A percentile compares a stretch with the other conserved stretches of the same genome.
phyloP scores from a whole-genome alignment of 2,113 vertebrate genomes.

The Dicerorhinus sumatrensis region DNA sequence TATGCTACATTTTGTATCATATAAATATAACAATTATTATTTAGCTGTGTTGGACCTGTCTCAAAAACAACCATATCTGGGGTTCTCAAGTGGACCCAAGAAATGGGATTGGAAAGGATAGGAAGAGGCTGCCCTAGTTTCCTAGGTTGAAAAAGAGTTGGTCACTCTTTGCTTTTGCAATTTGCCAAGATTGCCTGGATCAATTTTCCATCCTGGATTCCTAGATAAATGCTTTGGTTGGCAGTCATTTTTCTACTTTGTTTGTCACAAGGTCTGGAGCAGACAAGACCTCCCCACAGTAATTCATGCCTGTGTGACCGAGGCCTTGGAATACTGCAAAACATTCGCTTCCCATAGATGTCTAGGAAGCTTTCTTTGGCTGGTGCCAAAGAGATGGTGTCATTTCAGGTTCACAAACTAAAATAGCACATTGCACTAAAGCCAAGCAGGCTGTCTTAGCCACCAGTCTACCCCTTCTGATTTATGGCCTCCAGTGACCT shows the following conservation, averaged over 20 bases:
- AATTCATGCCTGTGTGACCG: conserved; percentile 47
- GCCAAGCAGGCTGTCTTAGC: not conserved
- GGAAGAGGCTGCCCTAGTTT: not conserved
- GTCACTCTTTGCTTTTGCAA: not conserved
- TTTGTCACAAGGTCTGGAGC: not conserved
- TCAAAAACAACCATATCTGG: not conserved
- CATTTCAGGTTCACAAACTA: conserved; percentile 65
- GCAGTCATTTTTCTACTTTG: not conserved
- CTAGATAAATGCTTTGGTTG: conserved; percentile 12
- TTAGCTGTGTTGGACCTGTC: not conserved
- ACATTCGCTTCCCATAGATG: conserved; percentile 70
- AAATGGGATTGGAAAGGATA: not conserved
- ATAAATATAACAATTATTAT: not conserved
- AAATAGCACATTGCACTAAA: conserved; percentile 70
- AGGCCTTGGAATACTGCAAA: not conserved
- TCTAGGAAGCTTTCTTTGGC: conserved; percentile 71
- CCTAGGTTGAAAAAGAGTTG: not conserved
- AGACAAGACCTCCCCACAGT: not conserved
- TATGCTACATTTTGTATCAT: not conserved
- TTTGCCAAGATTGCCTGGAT: not conserved
- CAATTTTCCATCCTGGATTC: not conserved
- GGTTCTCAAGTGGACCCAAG: not conserved
- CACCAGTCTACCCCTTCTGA: conserved; percentile 2
- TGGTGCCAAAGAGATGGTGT: conserved; percentile 73
- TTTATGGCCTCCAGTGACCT: conserved; percentile 60